Evolutionary conservation across 2,888 invertebrate genomes (phyloP), one percentile per base, ranked within the genome.

Genomic region (Hyppa rectilinea): DNA sequence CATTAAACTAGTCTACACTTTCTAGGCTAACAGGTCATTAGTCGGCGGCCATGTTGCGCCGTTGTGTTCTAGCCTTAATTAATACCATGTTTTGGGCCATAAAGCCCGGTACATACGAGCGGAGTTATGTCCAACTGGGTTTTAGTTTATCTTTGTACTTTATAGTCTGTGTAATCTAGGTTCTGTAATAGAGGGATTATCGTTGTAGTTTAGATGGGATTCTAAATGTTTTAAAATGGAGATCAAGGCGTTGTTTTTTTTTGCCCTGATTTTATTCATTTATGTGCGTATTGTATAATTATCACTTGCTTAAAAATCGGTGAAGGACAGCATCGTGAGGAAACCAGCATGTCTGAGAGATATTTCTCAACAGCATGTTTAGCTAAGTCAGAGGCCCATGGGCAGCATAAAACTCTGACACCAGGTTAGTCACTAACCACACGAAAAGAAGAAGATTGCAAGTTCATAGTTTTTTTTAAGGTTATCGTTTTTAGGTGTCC

Each of bases 61-160:
- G 61, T 79, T 83, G 71, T 84, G 65, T 76, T 68, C 68, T 53
- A 64, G 49, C 62, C 74, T 80, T 82, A 85, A 84, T 82, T 79
- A 87, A 85, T 82, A 84, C 77, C 77, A 78, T 77, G 78, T 58
- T 76, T 69, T 67, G 55, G 49, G 69, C 26, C 49, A 71, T 83
- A 79, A 71, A 76, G 40, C 75, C 34, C 12, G 5, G 69, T 50
- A 71, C 49, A 75, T 72, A 77, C 79, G 55, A 59, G 58, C 61
- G 17, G 71, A 47, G 83, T 69, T 63, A 68, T 69, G 66, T 43
- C 50, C 45, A 52, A 65, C 52, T 59, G 38, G 43, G 79, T 59
- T 64, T 73, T 64, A 60, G 53, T 71, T 72, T 78, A 78, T 78
- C 78, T 71, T 45, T 45, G 71, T 38, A 14, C 56, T 71, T 62